These are phyloP conservation scores for Drosophila quadrilineata DNA, from an alignment of 1,140 invertebrate genomes.

Conservation along the genomic window DNA sequence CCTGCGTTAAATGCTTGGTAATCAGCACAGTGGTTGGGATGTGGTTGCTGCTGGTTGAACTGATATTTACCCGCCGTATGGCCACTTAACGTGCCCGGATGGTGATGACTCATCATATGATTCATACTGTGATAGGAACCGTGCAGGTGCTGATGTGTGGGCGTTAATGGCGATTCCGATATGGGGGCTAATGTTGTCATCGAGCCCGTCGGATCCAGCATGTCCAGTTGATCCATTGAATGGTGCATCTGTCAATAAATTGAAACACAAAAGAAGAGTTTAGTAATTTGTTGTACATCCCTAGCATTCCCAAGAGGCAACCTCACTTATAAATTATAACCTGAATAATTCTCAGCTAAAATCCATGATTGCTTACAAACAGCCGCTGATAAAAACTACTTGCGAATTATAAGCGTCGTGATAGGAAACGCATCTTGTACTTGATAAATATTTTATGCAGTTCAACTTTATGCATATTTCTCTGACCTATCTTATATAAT, in stretches of 20 bases:
- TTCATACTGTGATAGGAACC: constrained; percentile 92
- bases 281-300: too few relatives aligned
- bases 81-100: constrained; percentile 84
- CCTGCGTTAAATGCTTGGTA: constrained; percentile 34
- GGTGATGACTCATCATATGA: constrained; percentile 92
- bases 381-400: too few relatives aligned
- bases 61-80: constrained; percentile 82
- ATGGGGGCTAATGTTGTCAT: constrained; percentile 94
- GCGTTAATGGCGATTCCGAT: constrained; percentile 85
- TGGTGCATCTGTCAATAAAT: constrained; percentile 82
- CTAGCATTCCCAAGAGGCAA: too few relatives aligned
- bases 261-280: neutral
- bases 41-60: constrained; percentile 32
- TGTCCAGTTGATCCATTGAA: constrained; percentile 96
- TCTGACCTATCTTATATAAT: too few relatives aligned
- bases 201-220: constrained; percentile 93
- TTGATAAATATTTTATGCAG: too few relatives aligned
- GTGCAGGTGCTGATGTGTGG: constrained; percentile 87
- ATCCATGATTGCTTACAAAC: too few relatives aligned
- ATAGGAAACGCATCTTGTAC: too few relatives aligned
- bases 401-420: too few relatives aligned
- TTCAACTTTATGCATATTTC: too few relatives aligned
- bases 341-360: too few relatives aligned
- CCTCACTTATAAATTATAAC: too few relatives aligned
- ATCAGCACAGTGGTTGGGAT: constrained; percentile 6